These are phyloP conservation scores for Podarcis cretensis DNA, from an alignment of 2,113 vertebrate genomes.

Conservation along the genomic window DNA sequence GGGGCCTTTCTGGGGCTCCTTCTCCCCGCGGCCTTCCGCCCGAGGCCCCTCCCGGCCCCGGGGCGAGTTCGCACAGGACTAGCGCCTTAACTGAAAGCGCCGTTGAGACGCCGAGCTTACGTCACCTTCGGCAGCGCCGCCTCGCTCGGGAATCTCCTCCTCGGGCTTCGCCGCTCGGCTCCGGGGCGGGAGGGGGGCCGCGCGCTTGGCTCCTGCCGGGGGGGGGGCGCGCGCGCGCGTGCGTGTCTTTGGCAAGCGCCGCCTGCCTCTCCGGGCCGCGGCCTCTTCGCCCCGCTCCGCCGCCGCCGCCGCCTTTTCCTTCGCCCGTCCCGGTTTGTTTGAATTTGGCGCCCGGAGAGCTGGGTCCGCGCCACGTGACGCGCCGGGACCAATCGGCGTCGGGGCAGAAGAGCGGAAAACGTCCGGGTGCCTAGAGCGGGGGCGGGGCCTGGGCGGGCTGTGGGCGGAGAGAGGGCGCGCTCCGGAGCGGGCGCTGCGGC, in stretches of 20 bases:
- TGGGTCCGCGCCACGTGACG: conserved; percentile 66
- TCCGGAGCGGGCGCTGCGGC: no score
- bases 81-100: no score
- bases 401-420: fast-evolving
- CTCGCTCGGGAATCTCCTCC: not conserved
- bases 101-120: no score
- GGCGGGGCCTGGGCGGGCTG: fast-evolving
- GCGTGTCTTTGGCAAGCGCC: no score
- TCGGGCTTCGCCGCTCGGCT: no score
- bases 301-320: no score
- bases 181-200: not conserved
- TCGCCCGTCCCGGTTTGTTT: conserved; percentile 71
- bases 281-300: not conserved
- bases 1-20: not conserved
- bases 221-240: no score
- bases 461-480: no score
- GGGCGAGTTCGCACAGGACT: no score
- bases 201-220: no score
- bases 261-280: not conserved
- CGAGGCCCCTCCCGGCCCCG: no score
- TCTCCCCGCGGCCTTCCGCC: not conserved
- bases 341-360: conserved; percentile 91
- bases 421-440: fast-evolving
- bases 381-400: conserved; percentile 55
- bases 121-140: not conserved